These are phyloP conservation scores for Spinus pinus DNA, from an alignment of 2,797 vertebrate species.

Conservation along the genomic window DNA sequence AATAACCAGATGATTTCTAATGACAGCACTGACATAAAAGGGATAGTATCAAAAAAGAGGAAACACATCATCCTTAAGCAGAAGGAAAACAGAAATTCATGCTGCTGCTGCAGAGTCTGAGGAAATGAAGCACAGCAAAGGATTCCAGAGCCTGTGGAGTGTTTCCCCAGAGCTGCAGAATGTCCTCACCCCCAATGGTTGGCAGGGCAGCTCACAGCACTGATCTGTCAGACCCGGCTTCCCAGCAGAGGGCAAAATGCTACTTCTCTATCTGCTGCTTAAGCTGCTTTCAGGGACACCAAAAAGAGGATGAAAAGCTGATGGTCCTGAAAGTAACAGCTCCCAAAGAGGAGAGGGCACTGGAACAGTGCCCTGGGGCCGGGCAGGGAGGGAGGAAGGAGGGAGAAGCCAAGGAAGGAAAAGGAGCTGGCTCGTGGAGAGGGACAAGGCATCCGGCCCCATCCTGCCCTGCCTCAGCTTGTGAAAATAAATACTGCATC, in stretches of 20 bases:
- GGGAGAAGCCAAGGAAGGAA: background rate
- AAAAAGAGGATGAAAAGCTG: background rate
- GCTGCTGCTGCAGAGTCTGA: background rate
- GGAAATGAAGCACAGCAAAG: background rate
- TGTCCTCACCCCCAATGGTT: background rate
- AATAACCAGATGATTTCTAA: background rate
- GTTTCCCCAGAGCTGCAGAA: background rate
- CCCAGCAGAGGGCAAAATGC: constrained; percentile 66
- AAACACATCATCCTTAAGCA: background rate
- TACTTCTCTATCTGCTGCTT: background rate
- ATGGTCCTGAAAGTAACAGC: constrained; percentile 66
- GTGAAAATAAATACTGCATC: background rate
- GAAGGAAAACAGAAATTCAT: background rate
- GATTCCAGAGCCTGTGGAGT: rapidly evolving
- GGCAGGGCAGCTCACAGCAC: background rate
- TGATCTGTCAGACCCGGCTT: background rate
- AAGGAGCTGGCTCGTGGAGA: background rate
- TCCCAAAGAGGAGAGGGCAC: constrained; percentile 9
- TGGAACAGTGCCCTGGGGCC: background rate
- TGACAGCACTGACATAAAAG: background rate
- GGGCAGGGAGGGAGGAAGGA: background rate
- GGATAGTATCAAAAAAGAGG: background rate
- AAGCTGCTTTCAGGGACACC: background rate
- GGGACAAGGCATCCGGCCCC: background rate
- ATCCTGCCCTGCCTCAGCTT: rapidly evolving